Percentiles rank a stretch among this genome's conserved stretches.
These are phyloP conservation scores for Rallus crepitans DNA, from an alignment of 2,797 vertebrate species.

Conservation along the genomic window DNA sequence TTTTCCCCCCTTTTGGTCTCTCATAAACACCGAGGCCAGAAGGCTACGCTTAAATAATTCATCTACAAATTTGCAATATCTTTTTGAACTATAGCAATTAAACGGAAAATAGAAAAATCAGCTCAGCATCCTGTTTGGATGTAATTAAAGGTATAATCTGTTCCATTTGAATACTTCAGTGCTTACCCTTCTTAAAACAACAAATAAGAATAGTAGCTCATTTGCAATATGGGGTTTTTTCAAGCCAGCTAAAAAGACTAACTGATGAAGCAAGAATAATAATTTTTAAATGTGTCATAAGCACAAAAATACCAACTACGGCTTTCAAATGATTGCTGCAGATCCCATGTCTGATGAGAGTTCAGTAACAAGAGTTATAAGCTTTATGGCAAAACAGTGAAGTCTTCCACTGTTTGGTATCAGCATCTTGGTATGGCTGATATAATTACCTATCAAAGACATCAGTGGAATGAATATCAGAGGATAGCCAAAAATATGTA, in stretches of 20 bases:
- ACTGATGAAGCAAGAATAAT: constrained; percentile 75
- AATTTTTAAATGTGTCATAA: constrained; percentile 60
- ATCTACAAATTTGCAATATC: constrained; percentile 76
- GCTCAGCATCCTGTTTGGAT: constrained; percentile 79
- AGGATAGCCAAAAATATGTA: neutral
- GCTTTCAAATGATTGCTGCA: constrained; percentile 36
- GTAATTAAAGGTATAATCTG: constrained; percentile 84
- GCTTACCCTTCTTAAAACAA: constrained; percentile 79
- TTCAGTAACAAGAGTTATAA: neutral
- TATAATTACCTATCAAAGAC: constrained; percentile 39
- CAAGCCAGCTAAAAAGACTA: constrained; percentile 72
- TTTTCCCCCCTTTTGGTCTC: neutral
- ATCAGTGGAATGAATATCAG: constrained; percentile 42
- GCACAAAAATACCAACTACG: constrained; percentile 40
- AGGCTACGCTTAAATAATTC: constrained; percentile 74
- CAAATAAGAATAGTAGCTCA: constrained; percentile 80
- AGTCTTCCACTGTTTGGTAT: constrained; percentile 2
- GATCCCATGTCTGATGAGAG: neutral
- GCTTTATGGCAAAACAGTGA: constrained; percentile 32
- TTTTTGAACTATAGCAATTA: constrained; percentile 81
- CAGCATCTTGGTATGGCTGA: constrained; percentile 4
- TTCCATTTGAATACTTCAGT: constrained; percentile 79
- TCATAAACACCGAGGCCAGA: constrained; percentile 72
- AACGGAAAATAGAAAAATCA: constrained; percentile 81
- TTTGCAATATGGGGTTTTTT: constrained; percentile 62